Base-by-base conservation (phyloP, 64 coral and sea anemone genomes). In the Cladopsammia gracilis region DNA sequence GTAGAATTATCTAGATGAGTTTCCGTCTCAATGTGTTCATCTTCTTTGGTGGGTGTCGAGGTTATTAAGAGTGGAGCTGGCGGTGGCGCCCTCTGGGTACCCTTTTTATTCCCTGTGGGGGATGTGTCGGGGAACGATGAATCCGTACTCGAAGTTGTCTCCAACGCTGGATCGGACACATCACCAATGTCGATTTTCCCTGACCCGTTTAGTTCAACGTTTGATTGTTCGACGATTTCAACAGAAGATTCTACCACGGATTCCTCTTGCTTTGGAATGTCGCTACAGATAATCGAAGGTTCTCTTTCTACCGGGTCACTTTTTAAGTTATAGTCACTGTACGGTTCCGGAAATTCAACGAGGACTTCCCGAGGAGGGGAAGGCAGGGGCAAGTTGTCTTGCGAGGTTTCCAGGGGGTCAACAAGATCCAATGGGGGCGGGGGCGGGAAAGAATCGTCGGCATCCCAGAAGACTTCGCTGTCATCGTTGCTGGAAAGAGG, bases 361-460 rank as follows among this genome's bases (percentile, higher is more conserved):
- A 98, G 79, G 4, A 88, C 83, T 57, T 98, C 88, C 76, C 67
- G 73, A 69, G 96, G 88, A 15, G 96, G 96, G 25, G 92, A 89
- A 23, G 96, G 96, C 12, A 98, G 15, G 47, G 96, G 96, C 64
- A 98, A 64, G 94, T 24, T 91, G 75, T 98, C 96, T n/a, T 94
- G 76, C 10, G 88, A 98, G 7, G 88, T 94, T 82, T 94, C 87
- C 10, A 87, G 59, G 11, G 76, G 58, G 69, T 91, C 64, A 34
- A 74, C 24, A 10, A 83, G 73, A n/a, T 93, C 74, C 46, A 93
- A 89, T 16, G 96, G 96, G 48, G 96, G 96, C 23, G 92, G 96
- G 34, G 96, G 96, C 54, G 92, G 96, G 10, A 98, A 60, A 22
- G 82, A 91, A 48, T 98, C 96, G 18, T 94, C 88, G 2, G 49